These are phyloP conservation scores for Rana temporaria DNA, from an alignment of 2,113 vertebrate genomes.

Conservation along the genomic window DNA sequence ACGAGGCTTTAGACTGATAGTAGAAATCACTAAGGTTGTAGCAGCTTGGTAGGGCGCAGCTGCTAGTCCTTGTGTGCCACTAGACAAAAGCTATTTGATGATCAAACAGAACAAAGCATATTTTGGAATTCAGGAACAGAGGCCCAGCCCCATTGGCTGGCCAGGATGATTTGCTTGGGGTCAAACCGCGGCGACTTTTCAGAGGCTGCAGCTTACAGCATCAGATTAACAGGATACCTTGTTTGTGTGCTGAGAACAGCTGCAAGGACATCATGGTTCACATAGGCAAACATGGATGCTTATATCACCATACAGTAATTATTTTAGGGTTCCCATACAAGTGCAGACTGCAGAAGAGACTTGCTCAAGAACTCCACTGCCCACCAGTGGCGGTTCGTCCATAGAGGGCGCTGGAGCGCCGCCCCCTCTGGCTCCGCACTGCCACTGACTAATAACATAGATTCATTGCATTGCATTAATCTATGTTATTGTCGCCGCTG, in stretches of 20 bases:
- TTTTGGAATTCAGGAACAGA: neutral
- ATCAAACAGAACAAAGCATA: neutral
- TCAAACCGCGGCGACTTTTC: slow-evolving; percentile 1
- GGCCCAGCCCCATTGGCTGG: neutral
- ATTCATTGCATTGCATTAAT: too few relatives aligned
- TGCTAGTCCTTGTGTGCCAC: neutral
- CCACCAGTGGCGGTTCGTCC: too few relatives aligned
- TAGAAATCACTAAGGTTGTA: neutral
- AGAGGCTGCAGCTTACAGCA: neutral
- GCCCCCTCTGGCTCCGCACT: too few relatives aligned
- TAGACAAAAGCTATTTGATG: slow-evolving; percentile 4
- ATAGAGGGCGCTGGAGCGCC: too few relatives aligned
- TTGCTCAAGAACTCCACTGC: too few relatives aligned
- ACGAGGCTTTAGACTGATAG: too few relatives aligned
- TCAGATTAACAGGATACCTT: neutral
- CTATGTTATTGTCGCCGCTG: too few relatives aligned
- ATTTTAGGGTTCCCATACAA: too few relatives aligned
- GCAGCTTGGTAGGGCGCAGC: neutral
- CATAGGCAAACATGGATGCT: too few relatives aligned
- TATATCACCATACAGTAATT: too few relatives aligned
- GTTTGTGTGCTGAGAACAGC: neutral
- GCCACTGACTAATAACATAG: too few relatives aligned
- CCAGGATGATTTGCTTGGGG: neutral
- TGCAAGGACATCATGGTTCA: neutral
- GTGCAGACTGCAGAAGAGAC: too few relatives aligned